Evolutionary conservation across 1,140 invertebrate genomes (phyloP).

Genomic region (Mercenaria mercenaria): DNA sequence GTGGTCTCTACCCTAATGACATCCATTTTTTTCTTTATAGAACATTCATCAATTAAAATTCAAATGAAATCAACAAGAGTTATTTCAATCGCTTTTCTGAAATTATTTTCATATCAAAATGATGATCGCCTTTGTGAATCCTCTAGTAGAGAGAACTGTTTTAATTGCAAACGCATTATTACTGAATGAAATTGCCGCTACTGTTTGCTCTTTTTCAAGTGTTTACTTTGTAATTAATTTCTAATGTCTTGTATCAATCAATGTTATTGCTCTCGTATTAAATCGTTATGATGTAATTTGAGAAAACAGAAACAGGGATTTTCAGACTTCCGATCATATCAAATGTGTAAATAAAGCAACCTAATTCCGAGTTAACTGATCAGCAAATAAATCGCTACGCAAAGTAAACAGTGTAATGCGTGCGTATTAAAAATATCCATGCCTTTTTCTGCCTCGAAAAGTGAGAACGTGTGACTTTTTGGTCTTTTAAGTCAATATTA

Average conservation of each 20-base stretch:
- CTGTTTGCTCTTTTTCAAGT: constrained; percentile 2
- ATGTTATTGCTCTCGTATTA: background rate
- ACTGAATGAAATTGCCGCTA: background rate
- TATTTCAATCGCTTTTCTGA: too few relatives aligned
- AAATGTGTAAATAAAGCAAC: constrained; percentile 27
- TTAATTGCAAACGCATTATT: constrained; percentile 7
- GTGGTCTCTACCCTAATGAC: too few relatives aligned
- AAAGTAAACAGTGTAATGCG: background rate
- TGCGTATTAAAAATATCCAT: background rate
- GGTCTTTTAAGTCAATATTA: background rate
- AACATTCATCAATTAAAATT: too few relatives aligned
- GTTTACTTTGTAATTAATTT: constrained; percentile 38
- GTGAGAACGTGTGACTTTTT: constrained; percentile 14
- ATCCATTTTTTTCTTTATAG: too few relatives aligned
- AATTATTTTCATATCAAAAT: too few relatives aligned
- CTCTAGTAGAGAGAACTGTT: background rate
- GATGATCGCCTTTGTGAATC: too few relatives aligned
- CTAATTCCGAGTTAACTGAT: constrained; percentile 10
- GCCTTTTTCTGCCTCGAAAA: background rate
- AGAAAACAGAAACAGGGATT: background rate
- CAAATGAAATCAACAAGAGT: too few relatives aligned
- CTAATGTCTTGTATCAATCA: constrained; percentile 15
- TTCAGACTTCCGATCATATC: background rate
- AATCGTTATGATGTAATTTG: background rate
- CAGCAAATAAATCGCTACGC: background rate